Conservation (phyloP, 1,140 invertebrate genomes). For the Leptestheria dahalacensis region DNA sequence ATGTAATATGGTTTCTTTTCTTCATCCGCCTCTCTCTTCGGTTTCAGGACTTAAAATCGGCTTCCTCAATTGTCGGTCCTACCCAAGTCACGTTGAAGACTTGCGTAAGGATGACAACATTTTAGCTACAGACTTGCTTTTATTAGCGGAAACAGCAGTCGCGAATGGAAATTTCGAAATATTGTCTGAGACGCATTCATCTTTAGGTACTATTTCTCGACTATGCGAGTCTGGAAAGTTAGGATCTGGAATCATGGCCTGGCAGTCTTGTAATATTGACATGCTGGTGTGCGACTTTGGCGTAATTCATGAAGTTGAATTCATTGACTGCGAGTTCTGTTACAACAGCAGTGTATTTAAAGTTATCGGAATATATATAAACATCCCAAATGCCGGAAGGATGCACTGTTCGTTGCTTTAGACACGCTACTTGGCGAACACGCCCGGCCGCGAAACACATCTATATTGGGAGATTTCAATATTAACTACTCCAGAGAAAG, state of each 20-base stretch:
- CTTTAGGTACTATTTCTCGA: neutral
- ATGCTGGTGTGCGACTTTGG: neutral
- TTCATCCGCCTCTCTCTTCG: neutral
- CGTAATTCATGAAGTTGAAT: neutral
- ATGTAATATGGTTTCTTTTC: neutral
- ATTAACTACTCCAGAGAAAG: neutral
- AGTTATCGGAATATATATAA: neutral
- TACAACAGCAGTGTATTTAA: neutral
- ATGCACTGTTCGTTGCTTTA: neutral
- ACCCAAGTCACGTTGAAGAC: neutral
- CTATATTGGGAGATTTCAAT: neutral
- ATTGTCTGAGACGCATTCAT: neutral
- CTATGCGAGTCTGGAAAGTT: neutral
- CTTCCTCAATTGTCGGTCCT: neutral
- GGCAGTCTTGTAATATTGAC: neutral
- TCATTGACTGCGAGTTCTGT: neutral
- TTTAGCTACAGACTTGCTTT: neutral
- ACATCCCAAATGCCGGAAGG: neutral
- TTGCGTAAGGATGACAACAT: neutral
- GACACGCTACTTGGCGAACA: no score
- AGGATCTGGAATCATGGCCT: neutral
- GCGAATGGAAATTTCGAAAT: neutral
- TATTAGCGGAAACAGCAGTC: neutral
- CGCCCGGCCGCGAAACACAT: neutral
- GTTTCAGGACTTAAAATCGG: neutral